Base-by-base conservation (phyloP, 1,140 invertebrate genomes). In the Portunus trituberculatus region DNA sequence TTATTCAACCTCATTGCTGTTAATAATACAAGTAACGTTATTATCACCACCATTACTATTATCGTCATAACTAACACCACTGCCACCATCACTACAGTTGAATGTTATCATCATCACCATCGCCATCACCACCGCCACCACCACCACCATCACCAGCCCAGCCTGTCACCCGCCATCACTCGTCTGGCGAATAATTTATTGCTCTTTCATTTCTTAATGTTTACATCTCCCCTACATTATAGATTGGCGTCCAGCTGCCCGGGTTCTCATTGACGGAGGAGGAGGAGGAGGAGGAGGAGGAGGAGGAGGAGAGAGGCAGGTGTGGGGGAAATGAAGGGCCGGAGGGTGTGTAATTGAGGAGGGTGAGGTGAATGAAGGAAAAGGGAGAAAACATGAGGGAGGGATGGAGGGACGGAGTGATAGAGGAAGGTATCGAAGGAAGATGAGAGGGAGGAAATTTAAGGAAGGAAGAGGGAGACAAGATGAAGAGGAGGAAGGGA, bases 141-240 rank as follows among this genome's bases (percentile, higher is more conserved):
- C 28, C 31, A 88, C 86, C n/a, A 46, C 8, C 45, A 39, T 29
- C 14, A 45, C 31, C 86, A 45, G n/a, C 32, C 25, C n/a, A 88
- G 32, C 28, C 86, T 88, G 31, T 20, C 31, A 88, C 31, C 86
- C 86, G 45, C 86, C 86, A 88, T 46, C 31, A 31, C 25, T 76
- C 31, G n/a, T 29, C 28, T 29, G n/a, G 20, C 29, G 90, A 91
- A 91, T 91, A 48, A 91, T 91, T 91, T 67, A 91, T 45, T 67
- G 2, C 59, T 31, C 46, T 91, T 91, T 91, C 90, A 91, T 91
- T 91, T 67, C 90, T 91, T 48, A 91, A 91, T 48, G 90, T 67
- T 91, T 67, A 91, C 90, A 91, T 91, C 90, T 91, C 29, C 28
- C 90, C 90, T 91, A 76, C 90, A 91, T 91, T 91, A 91, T 91